These are phyloP conservation scores for Argyra leucocephala DNA, from an alignment of 2,888 invertebrate species.

Conservation along the genomic window DNA sequence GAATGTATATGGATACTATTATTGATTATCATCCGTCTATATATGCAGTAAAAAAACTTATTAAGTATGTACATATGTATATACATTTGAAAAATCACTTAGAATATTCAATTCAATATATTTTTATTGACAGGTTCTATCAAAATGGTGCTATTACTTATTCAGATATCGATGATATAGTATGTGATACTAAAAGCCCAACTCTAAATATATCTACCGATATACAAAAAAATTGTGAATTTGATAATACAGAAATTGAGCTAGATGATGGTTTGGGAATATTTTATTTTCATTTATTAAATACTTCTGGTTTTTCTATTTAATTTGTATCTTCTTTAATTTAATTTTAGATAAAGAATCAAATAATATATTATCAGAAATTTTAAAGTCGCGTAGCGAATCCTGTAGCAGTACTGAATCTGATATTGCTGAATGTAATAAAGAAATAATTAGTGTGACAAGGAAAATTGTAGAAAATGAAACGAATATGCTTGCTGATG, in stretches of 20 bases:
- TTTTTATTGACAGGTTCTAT: background rate
- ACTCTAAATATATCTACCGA: background rate
- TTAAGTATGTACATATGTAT: slow-evolving; percentile 42
- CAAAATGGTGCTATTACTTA: background rate
- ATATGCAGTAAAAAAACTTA: slow-evolving; percentile 70
- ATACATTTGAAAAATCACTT: background rate
- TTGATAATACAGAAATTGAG: background rate
- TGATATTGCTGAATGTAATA: background rate
- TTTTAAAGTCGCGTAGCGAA: background rate
- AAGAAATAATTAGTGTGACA: background rate
- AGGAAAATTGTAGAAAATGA: too few relatives aligned
- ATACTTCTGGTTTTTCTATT: too few relatives aligned
- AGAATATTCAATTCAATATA: background rate
- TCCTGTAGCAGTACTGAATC: background rate
- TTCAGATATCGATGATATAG: background rate
- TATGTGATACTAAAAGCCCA: background rate
- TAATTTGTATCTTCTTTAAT: too few relatives aligned
- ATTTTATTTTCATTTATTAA: too few relatives aligned
- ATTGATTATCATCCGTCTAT: slow-evolving; percentile 69
- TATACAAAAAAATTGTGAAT: background rate
- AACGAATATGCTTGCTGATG: background rate
- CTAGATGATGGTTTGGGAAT: background rate
- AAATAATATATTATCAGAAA: background rate
- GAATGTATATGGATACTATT: slow-evolving; percentile 74
- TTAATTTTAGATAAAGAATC: too few relatives aligned